A percentile compares a stretch with the other conserved stretches of the same genome.
phyloP scores from a whole-genome alignment of 2,888 invertebrate genomes.

The Allacma fusca region DNA sequence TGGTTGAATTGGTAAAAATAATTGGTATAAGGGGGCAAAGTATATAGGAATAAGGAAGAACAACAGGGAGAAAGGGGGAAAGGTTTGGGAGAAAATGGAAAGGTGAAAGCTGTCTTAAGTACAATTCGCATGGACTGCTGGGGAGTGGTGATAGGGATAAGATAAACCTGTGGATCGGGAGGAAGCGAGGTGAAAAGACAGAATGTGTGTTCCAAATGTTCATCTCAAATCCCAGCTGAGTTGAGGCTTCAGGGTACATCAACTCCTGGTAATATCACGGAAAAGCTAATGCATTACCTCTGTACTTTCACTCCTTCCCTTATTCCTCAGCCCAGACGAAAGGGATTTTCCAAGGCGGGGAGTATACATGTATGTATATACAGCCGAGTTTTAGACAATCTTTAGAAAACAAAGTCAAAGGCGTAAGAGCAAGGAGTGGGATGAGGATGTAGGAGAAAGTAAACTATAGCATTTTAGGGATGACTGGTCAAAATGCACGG shows the following conservation, averaged over 20 bases:
- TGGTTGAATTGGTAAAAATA: conserved; percentile 49
- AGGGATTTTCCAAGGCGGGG: background rate
- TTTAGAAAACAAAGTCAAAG: no score
- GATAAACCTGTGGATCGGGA: conserved; percentile 49
- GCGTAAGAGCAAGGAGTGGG: no score
- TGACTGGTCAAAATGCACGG: no score
- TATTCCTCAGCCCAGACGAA: background rate
- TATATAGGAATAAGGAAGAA: background rate
- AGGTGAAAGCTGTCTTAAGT: conserved; percentile 45
- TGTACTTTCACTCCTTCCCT: conserved; percentile 44
- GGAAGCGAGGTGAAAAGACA: conserved; percentile 40
- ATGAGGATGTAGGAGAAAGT: no score
- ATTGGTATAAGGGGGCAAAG: conserved; percentile 34
- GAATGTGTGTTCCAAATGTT: conserved; percentile 47
- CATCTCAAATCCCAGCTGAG: conserved; percentile 49
- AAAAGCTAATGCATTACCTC: conserved; percentile 48
- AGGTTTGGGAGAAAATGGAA: conserved; percentile 43
- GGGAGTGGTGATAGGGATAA: conserved; percentile 43
- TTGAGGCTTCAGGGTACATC: conserved; percentile 49
- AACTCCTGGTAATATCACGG: conserved; percentile 44
- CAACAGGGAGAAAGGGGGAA: background rate
- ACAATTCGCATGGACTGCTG: conserved; percentile 35
- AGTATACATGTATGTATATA: no score
- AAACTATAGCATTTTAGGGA: no score
- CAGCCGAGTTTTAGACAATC: background rate